Evolutionary conservation across 1,140 invertebrate genomes (phyloP), one percentile per base, ranked within the genome.

Genomic region (Aphelenchoides avenae): DNA sequence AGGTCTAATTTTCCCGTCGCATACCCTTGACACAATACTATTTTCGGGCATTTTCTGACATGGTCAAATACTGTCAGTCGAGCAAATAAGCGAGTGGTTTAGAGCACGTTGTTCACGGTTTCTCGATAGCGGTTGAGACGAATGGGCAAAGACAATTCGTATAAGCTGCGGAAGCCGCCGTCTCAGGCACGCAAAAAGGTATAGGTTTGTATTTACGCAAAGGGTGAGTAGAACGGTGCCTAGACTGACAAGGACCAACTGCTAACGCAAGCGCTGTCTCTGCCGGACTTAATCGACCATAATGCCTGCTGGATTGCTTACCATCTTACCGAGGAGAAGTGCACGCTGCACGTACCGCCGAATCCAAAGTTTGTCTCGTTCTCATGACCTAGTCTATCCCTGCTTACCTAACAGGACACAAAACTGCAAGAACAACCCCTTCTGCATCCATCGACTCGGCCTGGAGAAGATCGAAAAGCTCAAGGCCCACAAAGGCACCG

Each of bases 381-480:
- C 52, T 22, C 42, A 36, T 44, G 11, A 49, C 40, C 9, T 37
- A 15, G 11, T 13, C 11, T 44, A 13, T 13, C 13, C 48, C 20
- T n/a, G n/a, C n/a, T 18, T n/a, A 15, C 0, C 7, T n/a, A 68
- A 68, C 20, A 64, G 62, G 31, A 15, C 37, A 5, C 20, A 22
- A 24, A 73, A 76, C 36, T 73, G 71, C 36, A 49, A 57, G 9
- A 42, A 64, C 13, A 71, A 76, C 47, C 71, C 71, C 9, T 70
- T 61, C 30, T 73, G 71, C 44, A 54, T 73, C 11, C 20, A 55
- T n/a, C 54, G 71, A 1, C 51, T 74, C 15, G 71, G 71, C 2
- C 27, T 71, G 15, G 71, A 76, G 30, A 75, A 74, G 15, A 64
- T 62, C 18, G 73, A 76, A 5, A 75, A 76, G 46, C 37, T 74